Conservation (phyloP, 2,113 vertebrate species). For the Rattus norvegicus region GRCr8 NC_086019.1:128016501-128017000, state of each 20-base stretch:
- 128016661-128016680: neutral
- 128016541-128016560: neutral
- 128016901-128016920: constrained; percentile 5
- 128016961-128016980: neutral
- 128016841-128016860: constrained; percentile 15
- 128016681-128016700: neutral
- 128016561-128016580: neutral
- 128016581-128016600: neutral
- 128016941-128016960: neutral
- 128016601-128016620: neutral
- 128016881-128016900: neutral
- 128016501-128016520: neutral
- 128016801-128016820: neutral
- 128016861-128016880: neutral
- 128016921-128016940: neutral
- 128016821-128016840: neutral
- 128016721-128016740: neutral
- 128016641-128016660: neutral
- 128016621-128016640: neutral
- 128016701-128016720: neutral
- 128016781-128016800: neutral
- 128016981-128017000: neutral
- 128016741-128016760: neutral
- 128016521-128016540: constrained; percentile 17
- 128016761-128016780: neutral